A percentile compares a stretch with the other conserved stretches of the same genome.
Conservation (phyloP, 92 coral and sea anemone genomes). For the Actinernus sp. region DNA sequence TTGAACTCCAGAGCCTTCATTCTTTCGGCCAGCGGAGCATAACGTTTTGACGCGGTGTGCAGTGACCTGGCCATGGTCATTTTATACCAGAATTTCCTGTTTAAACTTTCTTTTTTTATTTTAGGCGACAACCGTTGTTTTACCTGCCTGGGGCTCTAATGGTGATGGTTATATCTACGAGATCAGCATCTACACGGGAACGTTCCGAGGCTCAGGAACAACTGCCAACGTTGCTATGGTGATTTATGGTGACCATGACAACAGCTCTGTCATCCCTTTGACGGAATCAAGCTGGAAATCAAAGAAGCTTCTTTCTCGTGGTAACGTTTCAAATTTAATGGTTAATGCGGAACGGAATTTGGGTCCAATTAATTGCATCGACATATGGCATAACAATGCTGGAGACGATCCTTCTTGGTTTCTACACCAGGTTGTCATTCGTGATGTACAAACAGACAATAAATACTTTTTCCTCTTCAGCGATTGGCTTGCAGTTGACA, state of each 20-base stretch:
- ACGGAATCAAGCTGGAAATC: conserved; percentile 42
- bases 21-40: no score
- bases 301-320: conserved; percentile 58
- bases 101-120: neutral
- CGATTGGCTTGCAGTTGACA: conserved; percentile 89
- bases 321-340: conserved; percentile 65
- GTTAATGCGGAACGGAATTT: conserved; percentile 48
- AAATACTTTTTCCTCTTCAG: conserved; percentile 75
- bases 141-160: neutral
- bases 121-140: neutral
- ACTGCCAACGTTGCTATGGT: conserved; percentile 80
- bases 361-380: conserved; percentile 69
- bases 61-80: no score
- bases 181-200: conserved; percentile 80
- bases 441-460: conserved; percentile 66
- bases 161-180: conserved; percentile 66
- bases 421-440: conserved; percentile 65
- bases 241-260: conserved; percentile 68
- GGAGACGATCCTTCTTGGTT: conserved; percentile 83
- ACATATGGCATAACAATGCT: conserved; percentile 86
- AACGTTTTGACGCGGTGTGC: no score
- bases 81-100: no score
- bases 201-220: conserved; percentile 80
- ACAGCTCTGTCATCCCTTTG: conserved; percentile 62
- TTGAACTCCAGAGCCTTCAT: no score